These are phyloP conservation scores for Megamerina dolium DNA, from an alignment of 2,888 invertebrate genomes.

Conservation along the genomic window DNA sequence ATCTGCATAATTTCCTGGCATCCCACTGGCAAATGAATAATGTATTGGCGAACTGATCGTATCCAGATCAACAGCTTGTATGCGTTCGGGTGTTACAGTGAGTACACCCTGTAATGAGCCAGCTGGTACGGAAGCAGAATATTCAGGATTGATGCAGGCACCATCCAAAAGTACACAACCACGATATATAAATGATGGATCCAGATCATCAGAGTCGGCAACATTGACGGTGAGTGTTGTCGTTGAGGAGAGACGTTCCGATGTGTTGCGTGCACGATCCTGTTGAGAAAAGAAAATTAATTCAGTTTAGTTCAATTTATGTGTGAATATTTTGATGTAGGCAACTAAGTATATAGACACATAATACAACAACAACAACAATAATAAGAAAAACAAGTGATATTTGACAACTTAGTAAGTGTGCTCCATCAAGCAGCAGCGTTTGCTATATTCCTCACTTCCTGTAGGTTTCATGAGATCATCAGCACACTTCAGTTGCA, in stretches of 20 bases:
- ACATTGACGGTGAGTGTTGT: slow-evolving; percentile 80
- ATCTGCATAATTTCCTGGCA: slow-evolving; percentile 67
- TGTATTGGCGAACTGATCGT: slow-evolving; percentile 76
- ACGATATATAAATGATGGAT: slow-evolving; percentile 84
- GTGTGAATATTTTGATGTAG: slow-evolving; percentile 7
- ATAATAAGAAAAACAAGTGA: too few relatives aligned
- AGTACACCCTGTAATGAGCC: slow-evolving; percentile 78
- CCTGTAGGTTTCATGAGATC: too few relatives aligned
- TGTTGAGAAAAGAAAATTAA: slow-evolving; percentile 39
- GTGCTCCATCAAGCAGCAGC: too few relatives aligned
- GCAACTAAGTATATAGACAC: slow-evolving; percentile 3
- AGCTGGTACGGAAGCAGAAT: slow-evolving; percentile 68
- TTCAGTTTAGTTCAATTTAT: background rate
- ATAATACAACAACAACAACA: slow-evolving; percentile 7
- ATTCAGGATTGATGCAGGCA: slow-evolving; percentile 82
- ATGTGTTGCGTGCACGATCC: slow-evolving; percentile 78
- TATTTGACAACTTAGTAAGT: too few relatives aligned
- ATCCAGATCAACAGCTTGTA: slow-evolving; percentile 86
- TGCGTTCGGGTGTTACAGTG: slow-evolving; percentile 77
- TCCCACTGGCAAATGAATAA: slow-evolving; percentile 76
- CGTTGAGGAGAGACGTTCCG: slow-evolving; percentile 72
- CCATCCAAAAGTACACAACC: slow-evolving; percentile 77
- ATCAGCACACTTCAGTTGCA: too few relatives aligned
- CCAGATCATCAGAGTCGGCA: slow-evolving; percentile 84
- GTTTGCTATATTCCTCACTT: too few relatives aligned